Evolutionary conservation across 2,113 vertebrate genomes (phyloP), one percentile per base, ranked within the genome.

Genomic region (Tamias sibiricus): DNA sequence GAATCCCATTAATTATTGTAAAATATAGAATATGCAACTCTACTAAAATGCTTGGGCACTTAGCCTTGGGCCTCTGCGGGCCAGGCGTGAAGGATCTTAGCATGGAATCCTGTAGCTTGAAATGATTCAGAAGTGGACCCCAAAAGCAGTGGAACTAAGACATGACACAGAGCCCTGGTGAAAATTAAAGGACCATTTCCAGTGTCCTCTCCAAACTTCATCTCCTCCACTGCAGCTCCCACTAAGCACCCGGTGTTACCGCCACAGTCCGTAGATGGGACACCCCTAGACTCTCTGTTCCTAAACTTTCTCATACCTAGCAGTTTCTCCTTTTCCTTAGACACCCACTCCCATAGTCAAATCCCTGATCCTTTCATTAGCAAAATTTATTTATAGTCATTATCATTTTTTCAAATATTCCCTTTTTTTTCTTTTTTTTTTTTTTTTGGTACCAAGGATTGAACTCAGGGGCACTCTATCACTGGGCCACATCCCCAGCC

Each of bases 1-100:
- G 32, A 91, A 93, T 32, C 91, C 54, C 74, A 59, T 37, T 62
- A 66, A 69, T 52, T 77, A 44, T 95, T 69, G 62, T 83, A 80
- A 68, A 74, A 84, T 83, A 76, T 68, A 76, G 14, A 80, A 82
- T 86, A 90, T 44, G 30, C 57, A 86, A 64, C 10, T 7, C 12
- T 49, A 13, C 28, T 76, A 6, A n/a, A 93, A 81, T 86, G 47
- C 49, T 40, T 57, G 32, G 66, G 30, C 32, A 24, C 28, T 40
- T 30, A 37, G 72, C 47, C 42, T 42, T 35, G 32, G 32, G 22
- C 10, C 40, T 35, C 49, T 80, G 40, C 64, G 84, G 12, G 42
- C 37, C 68, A 75, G 47, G 12, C 52, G 40, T 20, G 57, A 81
- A 47, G 30, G 10, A 8, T 84, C 75, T 75, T 69, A 47, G 54